phyloP scores from a whole-genome alignment of 2,888 invertebrate genomes.

The Elmis aenea region DNA sequence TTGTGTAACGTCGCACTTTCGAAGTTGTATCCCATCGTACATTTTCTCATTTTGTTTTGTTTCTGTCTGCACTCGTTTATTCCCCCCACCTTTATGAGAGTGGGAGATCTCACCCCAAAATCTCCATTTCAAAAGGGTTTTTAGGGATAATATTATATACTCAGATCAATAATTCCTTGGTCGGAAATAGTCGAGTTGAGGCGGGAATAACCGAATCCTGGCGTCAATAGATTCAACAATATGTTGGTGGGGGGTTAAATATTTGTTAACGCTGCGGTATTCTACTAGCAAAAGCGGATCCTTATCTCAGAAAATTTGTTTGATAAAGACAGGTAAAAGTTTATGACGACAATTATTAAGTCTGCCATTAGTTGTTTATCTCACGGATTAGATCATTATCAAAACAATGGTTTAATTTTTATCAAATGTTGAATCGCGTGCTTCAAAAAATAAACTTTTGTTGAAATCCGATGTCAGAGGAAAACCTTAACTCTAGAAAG shows the following conservation, averaged over 20 bases:
- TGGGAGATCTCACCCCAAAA: slow-evolving; percentile 34
- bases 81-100: slow-evolving; percentile 25
- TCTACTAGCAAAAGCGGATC: neutral
- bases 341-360: neutral
- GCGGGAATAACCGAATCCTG: slow-evolving; percentile 26
- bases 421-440: too few species aligned
- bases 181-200: slow-evolving; percentile 26
- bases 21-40: slow-evolving; percentile 24
- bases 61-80: slow-evolving; percentile 37
- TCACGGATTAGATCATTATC: too few species aligned
- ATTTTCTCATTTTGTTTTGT: slow-evolving; percentile 38
- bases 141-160: slow-evolving; percentile 42
- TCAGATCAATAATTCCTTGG: slow-evolving; percentile 34
- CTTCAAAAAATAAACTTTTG: too few species aligned
- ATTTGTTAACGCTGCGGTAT: slow-evolving; percentile 8
- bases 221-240: slow-evolving; percentile 39
- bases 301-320: neutral
- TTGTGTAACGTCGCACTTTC: slow-evolving; percentile 23
- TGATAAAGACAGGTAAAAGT: neutral
- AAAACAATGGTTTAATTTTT: too few species aligned
- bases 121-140: slow-evolving; percentile 45
- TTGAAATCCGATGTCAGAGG: too few species aligned
- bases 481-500: too few species aligned
- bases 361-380: neutral
- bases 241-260: slow-evolving; percentile 24